Base-by-base conservation (phyloP, 2,113 vertebrate species). In the Onychorhynchus coronatus region DNA sequence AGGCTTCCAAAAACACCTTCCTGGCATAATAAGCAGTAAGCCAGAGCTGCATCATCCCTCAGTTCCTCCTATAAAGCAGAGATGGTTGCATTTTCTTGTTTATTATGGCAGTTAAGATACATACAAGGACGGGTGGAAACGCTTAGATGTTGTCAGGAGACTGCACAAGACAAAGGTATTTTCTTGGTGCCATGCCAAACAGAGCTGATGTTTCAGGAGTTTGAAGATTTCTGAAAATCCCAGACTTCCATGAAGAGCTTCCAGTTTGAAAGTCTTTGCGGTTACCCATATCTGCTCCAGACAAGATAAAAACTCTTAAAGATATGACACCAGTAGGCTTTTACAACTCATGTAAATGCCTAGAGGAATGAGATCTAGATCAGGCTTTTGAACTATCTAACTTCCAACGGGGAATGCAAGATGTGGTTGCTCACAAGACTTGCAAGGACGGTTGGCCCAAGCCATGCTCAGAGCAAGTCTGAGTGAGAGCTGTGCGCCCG, bases 211-310 rank as follows among this genome's bases (percentile, higher is more conserved):
- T 86, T 77, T 73, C 85, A 73, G 44, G 39, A 86, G 30, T 33
- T 33, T 56, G 56, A 81, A 92, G 83, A 67, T 23, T 66, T 67
- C 63, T 58, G 76, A 33, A 80, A 88, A 92, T 70, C 23, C 41
- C 28, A 39, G 61, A 8, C 35, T 89, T 88, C 56, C 86, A 70
- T 55, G 59, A 80, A 37, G 56, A 91, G 46, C 50, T 95, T 92
- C 73, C 73, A 84, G 73, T 89, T 20, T 63, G 46, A 87, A 92
- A 77, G 28, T 31, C 46, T 93, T 89, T 74, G 91, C 81, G 86
- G 83, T 84, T 95, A 89, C 70, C 52, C 93, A 95, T 73, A 95
- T 92, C 94, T 56, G 24, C 62, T 75, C 20, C 27, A 75, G 50
- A 74, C 33, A 58, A 94, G 66, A 80, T 52, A 52, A 79, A 70